phyloP scores from a whole-genome alignment of 2,888 invertebrate species.

The Spialia ferax region DNA sequence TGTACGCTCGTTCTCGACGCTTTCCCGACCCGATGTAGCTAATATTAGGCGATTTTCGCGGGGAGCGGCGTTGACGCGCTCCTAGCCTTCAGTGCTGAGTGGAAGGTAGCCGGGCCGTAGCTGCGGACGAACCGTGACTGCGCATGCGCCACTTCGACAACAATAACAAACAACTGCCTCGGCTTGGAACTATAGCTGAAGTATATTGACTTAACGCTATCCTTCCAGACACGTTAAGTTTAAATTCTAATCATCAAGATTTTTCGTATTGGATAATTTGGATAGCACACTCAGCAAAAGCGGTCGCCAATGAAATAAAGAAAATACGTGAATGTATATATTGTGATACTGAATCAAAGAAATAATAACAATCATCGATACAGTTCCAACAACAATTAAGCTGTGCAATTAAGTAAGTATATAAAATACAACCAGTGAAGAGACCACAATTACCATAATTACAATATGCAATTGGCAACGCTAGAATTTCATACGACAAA shows the following conservation, averaged over 20 bases:
- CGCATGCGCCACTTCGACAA: slow-evolving; percentile 68
- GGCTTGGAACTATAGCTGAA: slow-evolving; percentile 34
- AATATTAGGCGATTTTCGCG: slow-evolving; percentile 69
- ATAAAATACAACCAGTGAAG: no score
- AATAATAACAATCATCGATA: no score
- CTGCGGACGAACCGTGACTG: slow-evolving; percentile 47
- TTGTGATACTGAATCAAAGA: no score
- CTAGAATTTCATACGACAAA: no score
- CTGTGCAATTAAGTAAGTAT: no score
- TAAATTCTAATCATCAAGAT: slow-evolving; percentile 5
- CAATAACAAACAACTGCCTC: slow-evolving; percentile 58
- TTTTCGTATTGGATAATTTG: not conserved
- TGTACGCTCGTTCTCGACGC: slow-evolving; percentile 47
- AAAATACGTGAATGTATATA: no score
- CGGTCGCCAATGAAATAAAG: no score
- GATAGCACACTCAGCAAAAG: no score
- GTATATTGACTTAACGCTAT: slow-evolving; percentile 59
- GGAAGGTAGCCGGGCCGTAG: slow-evolving; percentile 47
- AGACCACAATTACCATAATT: no score
- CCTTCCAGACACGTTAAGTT: slow-evolving; percentile 19
- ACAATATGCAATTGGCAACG: no score
- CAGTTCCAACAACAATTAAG: no score
- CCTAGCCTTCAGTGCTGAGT: slow-evolving; percentile 62
- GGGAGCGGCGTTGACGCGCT: slow-evolving; percentile 56
- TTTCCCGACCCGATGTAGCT: slow-evolving; percentile 57